phyloP scores from a whole-genome alignment of 2,888 invertebrate species.

The Anodontia alba region DNA sequence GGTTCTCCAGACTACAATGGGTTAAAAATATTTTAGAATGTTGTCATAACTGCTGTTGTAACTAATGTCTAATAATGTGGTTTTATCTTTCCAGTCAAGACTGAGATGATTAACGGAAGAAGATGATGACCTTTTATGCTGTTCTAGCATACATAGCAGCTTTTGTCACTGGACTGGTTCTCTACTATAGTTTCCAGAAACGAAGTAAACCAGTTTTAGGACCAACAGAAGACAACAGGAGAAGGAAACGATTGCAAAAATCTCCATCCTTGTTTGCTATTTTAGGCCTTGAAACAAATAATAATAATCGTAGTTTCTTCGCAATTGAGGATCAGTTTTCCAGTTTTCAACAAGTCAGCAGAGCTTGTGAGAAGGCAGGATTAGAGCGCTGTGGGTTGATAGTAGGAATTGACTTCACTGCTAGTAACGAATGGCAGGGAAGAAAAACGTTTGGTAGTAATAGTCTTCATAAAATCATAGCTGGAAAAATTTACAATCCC shows the following conservation, averaged over 20 bases:
- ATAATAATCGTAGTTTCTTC: conserved; percentile 68
- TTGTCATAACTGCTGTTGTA: too few species aligned
- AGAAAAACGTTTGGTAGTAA: conserved; percentile 85
- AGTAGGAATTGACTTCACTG: conserved; percentile 87
- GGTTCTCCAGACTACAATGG: too few species aligned
- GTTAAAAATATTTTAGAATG: too few species aligned
- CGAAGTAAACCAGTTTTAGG: conserved; percentile 45
- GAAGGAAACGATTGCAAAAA: conserved; percentile 54
- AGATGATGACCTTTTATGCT: conserved; percentile 74
- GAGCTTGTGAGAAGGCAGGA: conserved; percentile 85
- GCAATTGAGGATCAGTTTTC: conserved; percentile 82
- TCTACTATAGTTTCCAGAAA: conserved; percentile 74
- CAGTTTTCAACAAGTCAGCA: conserved; percentile 84
- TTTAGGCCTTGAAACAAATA: conserved; percentile 69
- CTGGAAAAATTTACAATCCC: conserved; percentile 84
- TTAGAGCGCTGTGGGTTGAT: conserved; percentile 86
- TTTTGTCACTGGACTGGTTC: conserved; percentile 75
- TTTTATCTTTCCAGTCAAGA: neutral
- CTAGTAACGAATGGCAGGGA: conserved; percentile 87
- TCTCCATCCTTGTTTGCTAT: conserved; percentile 71
- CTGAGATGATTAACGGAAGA: neutral
- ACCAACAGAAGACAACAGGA: conserved; percentile 28
- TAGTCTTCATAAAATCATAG: conserved; percentile 84
- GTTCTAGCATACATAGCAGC: conserved; percentile 78
- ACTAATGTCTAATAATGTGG: too few species aligned